Base-by-base conservation (phyloP, 1,140 invertebrate genomes). In the Ips nitidus region DNA sequence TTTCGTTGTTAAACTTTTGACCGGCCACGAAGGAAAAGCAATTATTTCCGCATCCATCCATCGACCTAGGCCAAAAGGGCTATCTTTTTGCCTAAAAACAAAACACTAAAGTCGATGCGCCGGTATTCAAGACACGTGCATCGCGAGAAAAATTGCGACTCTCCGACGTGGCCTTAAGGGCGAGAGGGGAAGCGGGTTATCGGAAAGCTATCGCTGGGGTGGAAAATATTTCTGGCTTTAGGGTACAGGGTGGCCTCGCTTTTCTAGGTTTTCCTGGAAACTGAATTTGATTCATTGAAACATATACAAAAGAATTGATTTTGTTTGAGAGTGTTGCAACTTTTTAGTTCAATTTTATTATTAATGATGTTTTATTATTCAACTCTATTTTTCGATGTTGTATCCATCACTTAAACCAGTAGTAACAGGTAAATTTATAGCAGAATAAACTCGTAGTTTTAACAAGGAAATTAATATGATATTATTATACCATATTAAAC, bases 91-190 rank as follows among this genome's bases (percentile, higher is more conserved):
- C 43, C 53, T 52, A 22, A 58, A 71, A 71, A 66, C 55, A 71
- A 71, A 71, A 71, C 69, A 59, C 38, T 50, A 68, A 37, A 45
- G 63, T 2, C 40, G 57, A 66, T 43, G 62, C 63, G 47, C 42
- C 57, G 8, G 56, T 66, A 71, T 71, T 71, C 69, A 37, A 41
- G 50, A 8, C 69, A 71, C 69, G 69, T 71, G 64, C 63, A 61
- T 66, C 69, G 69, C 69, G 69, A 66, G 69, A 71, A 71, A 66
- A 71, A 71, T 71, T 71, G 69, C 69, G 69, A 71, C 63, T 66
- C 69, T 55, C 69, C 69, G 47, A 61, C 52, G 69, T 61, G 38
- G 37, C 69, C 63, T 63, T 53, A 22, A 37, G 47, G 50, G 43
- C 47, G 7, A 52, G 41, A 38, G 56, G 43, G 58, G 57, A 41